Evolutionary conservation across 2,113 vertebrate genomes (phyloP).

Genomic region (Brienomyrus brachyistius): DNA sequence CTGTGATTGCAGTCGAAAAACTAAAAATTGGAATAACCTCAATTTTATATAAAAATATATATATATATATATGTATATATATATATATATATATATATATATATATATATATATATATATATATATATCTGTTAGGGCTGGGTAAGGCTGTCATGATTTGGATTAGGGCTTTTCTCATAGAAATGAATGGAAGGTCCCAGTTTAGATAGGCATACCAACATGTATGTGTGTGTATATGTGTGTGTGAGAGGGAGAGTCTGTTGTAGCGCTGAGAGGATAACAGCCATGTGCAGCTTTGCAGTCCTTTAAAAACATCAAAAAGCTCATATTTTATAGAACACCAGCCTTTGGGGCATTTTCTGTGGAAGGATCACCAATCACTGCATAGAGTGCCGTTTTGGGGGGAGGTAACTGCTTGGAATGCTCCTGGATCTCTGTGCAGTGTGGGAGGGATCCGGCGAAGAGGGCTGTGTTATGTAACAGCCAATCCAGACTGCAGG

Average conservation of each 20-base stretch:
- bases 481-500: not conserved
- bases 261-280: not conserved
- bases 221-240: too few species aligned
- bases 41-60: too few species aligned
- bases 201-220: not conserved
- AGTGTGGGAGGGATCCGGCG: not conserved
- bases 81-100: too few species aligned
- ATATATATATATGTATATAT: too few species aligned
- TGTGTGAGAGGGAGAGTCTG: not conserved
- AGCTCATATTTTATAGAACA: not conserved
- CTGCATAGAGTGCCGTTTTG: too few species aligned
- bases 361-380: not conserved
- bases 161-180: not conserved
- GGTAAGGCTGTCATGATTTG: not conserved
- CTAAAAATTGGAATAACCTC: not conserved
- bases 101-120: too few species aligned
- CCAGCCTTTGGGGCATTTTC: not conserved
- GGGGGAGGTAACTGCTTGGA: not conserved
- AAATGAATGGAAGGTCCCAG: too few species aligned
- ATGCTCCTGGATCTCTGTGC: not conserved
- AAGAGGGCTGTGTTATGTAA: slow-evolving; percentile 9
- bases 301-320: not conserved
- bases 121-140: not conserved
- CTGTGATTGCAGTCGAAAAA: not conserved
- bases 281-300: not conserved